These are phyloP conservation scores for Solenopsis fugax DNA, from an alignment of 1,140 invertebrate species.

Conservation along the genomic window DNA sequence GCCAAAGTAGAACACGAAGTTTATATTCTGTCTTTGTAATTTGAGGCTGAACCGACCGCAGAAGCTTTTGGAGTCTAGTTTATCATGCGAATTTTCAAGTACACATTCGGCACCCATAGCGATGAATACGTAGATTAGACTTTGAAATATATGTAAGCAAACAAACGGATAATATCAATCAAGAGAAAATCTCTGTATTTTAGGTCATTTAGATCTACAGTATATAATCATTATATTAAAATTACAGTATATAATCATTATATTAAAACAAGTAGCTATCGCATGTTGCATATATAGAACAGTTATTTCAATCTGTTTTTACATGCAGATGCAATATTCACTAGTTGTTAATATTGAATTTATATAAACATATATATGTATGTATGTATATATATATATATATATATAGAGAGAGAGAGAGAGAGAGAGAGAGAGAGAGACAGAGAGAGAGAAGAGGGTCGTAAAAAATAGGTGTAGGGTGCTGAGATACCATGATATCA, in stretches of 20 bases:
- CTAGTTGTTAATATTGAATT: too few species aligned
- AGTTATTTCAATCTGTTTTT: too few species aligned
- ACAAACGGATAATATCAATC: constrained; percentile 29
- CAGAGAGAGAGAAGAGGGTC: too few species aligned
- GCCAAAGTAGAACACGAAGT: constrained; percentile 26
- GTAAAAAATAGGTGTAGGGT: too few species aligned
- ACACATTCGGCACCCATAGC: constrained; percentile 8
- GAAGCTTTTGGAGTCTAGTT: constrained; percentile 44
- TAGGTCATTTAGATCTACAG: neutral
- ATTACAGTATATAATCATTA: too few species aligned
- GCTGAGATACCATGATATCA: too few species aligned
- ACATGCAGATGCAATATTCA: too few species aligned
- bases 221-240: neutral
- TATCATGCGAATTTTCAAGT: constrained; percentile 48
- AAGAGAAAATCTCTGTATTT: neutral
- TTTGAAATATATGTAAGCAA: constrained; percentile 22
- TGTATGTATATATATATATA: too few species aligned
- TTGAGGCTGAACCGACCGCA: constrained; percentile 12
- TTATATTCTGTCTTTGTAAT: constrained; percentile 41
- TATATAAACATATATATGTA: too few species aligned
- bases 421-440: too few species aligned
- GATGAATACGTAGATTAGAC: constrained; percentile 43
- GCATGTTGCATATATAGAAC: neutral
- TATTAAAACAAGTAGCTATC: neutral
- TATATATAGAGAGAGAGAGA: too few species aligned